Conservation (phyloP, 2,113 vertebrate genomes). For the Oryzias curvinotus region DNA sequence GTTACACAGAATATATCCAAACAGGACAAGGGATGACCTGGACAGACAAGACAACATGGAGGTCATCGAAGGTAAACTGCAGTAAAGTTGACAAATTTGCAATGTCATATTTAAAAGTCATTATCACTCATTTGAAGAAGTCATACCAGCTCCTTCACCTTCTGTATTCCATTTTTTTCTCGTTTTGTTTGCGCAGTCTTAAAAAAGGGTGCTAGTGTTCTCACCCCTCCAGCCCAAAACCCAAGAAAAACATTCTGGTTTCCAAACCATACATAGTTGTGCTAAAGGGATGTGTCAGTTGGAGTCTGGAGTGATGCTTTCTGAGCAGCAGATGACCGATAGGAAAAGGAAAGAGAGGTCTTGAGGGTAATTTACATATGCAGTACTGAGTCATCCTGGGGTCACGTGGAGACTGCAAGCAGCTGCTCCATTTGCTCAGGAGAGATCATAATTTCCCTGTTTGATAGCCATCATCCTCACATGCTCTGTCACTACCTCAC, state of each 20-base stretch:
- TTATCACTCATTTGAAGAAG: slow-evolving; percentile 21
- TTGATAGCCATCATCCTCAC: slow-evolving; percentile 10
- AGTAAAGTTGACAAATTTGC: not conserved
- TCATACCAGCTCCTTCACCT: slow-evolving; percentile 13
- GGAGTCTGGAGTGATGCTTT: slow-evolving; percentile 59
- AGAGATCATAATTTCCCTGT: slow-evolving; percentile 21
- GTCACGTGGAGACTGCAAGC: slow-evolving; percentile 33
- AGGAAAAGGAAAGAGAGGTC: slow-evolving; percentile 55
- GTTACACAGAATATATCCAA: no score
- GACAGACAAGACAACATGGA: no score
- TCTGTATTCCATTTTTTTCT: slow-evolving; percentile 8
- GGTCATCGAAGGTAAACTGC: no score
- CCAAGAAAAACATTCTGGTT: slow-evolving; percentile 66
- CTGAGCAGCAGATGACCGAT: slow-evolving; percentile 69
- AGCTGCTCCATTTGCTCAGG: slow-evolving; percentile 15
- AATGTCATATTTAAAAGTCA: slow-evolving; percentile 22
- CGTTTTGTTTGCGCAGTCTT: not conserved
- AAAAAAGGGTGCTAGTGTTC: slow-evolving; percentile 38
- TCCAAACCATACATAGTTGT: slow-evolving; percentile 68
- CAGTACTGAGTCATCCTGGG: slow-evolving; percentile 46
- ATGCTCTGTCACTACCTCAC: not conserved
- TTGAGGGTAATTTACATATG: slow-evolving; percentile 66
- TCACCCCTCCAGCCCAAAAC: slow-evolving; percentile 52
- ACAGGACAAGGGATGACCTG: no score
- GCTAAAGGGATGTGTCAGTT: slow-evolving; percentile 55